Percentiles rank a stretch among this genome's conserved stretches.
Evolutionary conservation across 2,888 invertebrate genomes (phyloP).

Genomic region (Yponomeuta plumbellus): DNA sequence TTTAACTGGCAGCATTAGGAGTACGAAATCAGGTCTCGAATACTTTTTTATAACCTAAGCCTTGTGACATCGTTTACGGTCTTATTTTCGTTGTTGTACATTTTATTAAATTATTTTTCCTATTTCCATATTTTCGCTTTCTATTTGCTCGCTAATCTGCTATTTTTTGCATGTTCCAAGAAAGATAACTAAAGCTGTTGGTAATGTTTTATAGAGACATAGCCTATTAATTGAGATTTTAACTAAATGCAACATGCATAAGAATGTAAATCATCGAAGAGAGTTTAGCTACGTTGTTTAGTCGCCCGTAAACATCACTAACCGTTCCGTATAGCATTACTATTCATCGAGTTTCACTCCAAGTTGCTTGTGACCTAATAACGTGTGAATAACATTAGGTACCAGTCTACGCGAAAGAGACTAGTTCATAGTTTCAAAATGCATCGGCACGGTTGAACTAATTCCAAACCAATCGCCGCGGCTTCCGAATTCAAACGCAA

Average conservation of each 20-base stretch:
- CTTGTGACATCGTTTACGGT: too few relatives aligned
- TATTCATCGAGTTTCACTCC: conserved; percentile 38
- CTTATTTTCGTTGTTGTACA: too few relatives aligned
- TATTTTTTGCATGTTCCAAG: neutral
- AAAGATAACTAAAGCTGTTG: neutral
- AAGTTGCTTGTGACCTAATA: conserved; percentile 32
- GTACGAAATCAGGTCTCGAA: too few relatives aligned
- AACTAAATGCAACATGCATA: neutral
- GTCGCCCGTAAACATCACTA: conserved; percentile 23
- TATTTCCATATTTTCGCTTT: too few relatives aligned
- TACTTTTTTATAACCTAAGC: too few relatives aligned
- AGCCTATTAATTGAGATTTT: neutral
- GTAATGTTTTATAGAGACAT: neutral
- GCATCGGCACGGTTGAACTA: neutral
- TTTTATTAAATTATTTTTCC: too few relatives aligned
- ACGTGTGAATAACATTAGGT: conserved; percentile 27
- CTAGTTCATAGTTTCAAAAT: neutral
- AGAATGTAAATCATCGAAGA: conserved; percentile 6
- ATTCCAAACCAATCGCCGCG: neutral
- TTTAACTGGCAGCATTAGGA: too few relatives aligned
- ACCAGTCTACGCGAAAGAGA: neutral
- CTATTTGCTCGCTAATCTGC: too few relatives aligned
- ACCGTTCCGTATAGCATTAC: conserved; percentile 31
- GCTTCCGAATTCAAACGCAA: conserved; percentile 1
- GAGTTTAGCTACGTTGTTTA: neutral